Conservation (phyloP, 2,797 vertebrate genomes). For the Macroramphosus scolopax region DNA sequence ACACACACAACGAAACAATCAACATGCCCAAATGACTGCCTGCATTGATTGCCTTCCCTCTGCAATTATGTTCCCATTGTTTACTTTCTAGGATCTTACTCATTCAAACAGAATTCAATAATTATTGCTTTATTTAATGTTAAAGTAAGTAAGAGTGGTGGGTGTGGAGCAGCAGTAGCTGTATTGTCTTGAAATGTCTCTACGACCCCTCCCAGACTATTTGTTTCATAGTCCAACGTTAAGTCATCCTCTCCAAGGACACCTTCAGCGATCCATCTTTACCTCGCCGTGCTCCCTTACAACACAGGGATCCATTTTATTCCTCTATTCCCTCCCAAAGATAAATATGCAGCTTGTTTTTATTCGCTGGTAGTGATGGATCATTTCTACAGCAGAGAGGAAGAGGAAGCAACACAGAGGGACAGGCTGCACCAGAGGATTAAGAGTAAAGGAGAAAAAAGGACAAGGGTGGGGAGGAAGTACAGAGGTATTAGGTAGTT, state of each 20-base stretch:
- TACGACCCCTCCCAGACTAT: constrained; percentile 50
- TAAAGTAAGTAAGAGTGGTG: constrained; percentile 94
- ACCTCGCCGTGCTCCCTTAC: constrained; percentile 49
- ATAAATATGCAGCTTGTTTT: constrained; percentile 69
- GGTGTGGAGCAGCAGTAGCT: constrained; percentile 71
- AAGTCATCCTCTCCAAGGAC: constrained; percentile 65
- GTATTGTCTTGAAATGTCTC: constrained; percentile 77
- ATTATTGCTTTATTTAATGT: constrained; percentile 99
- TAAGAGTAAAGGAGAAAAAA: constrained; percentile 45
- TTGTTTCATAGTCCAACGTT: constrained; percentile 55
- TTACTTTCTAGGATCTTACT: constrained; percentile 99
- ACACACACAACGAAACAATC: constrained; percentile 90
- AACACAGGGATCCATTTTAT: constrained; percentile 58
- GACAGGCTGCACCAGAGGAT: constrained; percentile 26
- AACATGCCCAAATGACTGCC: constrained; percentile 98
- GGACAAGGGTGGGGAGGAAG: constrained; percentile 49
- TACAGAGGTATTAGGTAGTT: constrained; percentile 68
- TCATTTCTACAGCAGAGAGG: constrained; percentile 58
- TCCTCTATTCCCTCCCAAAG: constrained; percentile 45
- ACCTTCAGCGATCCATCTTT: constrained; percentile 63
- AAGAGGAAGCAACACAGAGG: constrained; percentile 54
- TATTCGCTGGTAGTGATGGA: constrained; percentile 66
- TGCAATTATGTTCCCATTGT: constrained; percentile 99
- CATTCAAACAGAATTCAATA: constrained; percentile 99
- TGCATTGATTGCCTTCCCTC: constrained; percentile 97